Conservation (phyloP, 37 sponge, comb jelly and placozoan genomes). For the Eunapius fragilis region DNA sequence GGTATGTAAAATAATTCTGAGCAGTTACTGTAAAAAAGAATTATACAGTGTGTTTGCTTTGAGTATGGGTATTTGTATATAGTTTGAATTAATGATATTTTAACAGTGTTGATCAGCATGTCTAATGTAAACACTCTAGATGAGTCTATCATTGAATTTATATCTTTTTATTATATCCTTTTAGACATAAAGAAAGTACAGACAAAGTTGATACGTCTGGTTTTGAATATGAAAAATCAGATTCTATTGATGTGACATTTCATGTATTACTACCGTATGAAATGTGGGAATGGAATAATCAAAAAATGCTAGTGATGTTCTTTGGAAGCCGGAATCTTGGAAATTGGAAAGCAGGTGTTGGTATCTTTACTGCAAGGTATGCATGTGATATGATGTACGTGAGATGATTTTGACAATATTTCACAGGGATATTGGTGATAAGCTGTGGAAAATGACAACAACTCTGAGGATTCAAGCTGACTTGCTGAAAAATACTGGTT, state of each 20-base stretch:
- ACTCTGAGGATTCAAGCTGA: background rate
- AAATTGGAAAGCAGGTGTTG: constrained; percentile 23
- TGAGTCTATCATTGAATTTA: too few relatives aligned
- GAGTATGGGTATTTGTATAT: too few relatives aligned
- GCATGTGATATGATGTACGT: background rate
- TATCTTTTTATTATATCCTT: too few relatives aligned
- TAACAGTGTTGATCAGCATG: too few relatives aligned
- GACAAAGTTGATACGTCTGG: background rate
- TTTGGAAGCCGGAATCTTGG: constrained; percentile 39
- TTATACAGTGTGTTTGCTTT: too few relatives aligned
- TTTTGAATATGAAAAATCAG: background rate
- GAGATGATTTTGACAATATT: background rate
- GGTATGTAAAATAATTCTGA: too few relatives aligned
- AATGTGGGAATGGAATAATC: constrained; percentile 27
- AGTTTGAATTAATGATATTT: too few relatives aligned
- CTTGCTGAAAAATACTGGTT: background rate
- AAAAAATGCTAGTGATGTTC: constrained; percentile 7
- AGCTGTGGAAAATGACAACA: constrained; percentile 3
- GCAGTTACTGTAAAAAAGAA: too few relatives aligned
- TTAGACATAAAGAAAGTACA: background rate
- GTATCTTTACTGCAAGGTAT: constrained; percentile 4
- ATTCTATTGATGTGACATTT: constrained; percentile 21
- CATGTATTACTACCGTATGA: constrained; percentile 31
- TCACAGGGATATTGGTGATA: constrained; percentile 32
- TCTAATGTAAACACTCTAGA: too few relatives aligned